A percentile compares a stretch with the other conserved stretches of the same genome.
phyloP scores from a whole-genome alignment of 2,888 invertebrate genomes.

The Sminthurides aquaticus region DNA sequence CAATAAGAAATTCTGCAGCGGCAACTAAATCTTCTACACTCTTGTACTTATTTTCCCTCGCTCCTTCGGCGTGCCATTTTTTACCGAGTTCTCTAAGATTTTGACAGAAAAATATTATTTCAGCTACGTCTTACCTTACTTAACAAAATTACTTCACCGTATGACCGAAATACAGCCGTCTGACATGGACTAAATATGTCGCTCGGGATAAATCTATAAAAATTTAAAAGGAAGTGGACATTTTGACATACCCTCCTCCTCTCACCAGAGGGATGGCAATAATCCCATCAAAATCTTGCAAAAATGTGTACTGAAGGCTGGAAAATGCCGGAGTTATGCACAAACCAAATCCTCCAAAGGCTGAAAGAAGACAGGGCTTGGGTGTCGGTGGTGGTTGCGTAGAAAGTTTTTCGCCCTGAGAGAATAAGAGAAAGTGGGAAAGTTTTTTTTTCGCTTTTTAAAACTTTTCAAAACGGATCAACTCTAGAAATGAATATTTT shows the following conservation, averaged over 20 bases:
- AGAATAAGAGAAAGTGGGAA: background rate
- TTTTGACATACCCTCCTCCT: constrained; percentile 79
- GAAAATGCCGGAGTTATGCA: constrained; percentile 84
- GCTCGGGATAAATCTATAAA: too few relatives aligned
- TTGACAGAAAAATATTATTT: background rate
- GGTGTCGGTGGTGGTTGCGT: background rate
- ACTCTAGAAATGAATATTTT: too few relatives aligned
- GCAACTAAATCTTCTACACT: constrained; percentile 10
- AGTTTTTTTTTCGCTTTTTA: too few relatives aligned
- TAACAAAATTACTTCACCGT: too few relatives aligned
- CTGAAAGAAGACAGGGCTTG: constrained; percentile 60
- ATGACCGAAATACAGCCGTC: too few relatives aligned
- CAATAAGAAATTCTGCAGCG: constrained; percentile 12
- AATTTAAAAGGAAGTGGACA: too few relatives aligned
- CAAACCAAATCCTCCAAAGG: constrained; percentile 94
- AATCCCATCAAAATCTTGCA: constrained; percentile 80
- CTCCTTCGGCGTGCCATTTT: constrained; percentile 12
- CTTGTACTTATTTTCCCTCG: constrained; percentile 7
- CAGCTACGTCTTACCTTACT: too few relatives aligned
- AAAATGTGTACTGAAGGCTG: constrained; percentile 58
- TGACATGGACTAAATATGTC: too few relatives aligned
- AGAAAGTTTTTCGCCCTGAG: background rate
- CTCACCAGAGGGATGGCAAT: constrained; percentile 87
- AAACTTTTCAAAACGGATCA: too few relatives aligned
- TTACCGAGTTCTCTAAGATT: constrained; percentile 8